Conservation (phyloP, 2,113 vertebrate species). For the Limnothrissa miodon region DNA sequence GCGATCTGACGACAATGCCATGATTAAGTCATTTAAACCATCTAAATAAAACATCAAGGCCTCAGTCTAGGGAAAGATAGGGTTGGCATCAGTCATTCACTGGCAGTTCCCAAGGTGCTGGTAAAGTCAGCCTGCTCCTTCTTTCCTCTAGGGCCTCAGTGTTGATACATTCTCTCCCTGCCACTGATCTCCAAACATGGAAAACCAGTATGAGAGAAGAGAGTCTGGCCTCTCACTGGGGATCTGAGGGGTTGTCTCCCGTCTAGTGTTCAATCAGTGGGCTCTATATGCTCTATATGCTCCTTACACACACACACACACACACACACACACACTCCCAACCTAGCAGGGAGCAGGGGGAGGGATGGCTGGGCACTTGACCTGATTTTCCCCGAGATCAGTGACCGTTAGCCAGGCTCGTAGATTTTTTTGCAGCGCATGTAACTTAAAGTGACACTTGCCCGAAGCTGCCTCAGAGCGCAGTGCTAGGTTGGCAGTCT, state of each 20-base stretch:
- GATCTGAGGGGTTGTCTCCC: constrained; percentile 51
- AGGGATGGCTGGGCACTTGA: constrained; percentile 73
- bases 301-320: not conserved
- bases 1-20: no score
- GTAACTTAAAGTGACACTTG: constrained; percentile 97
- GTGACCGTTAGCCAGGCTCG: constrained; percentile 86
- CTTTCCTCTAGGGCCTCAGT: constrained; percentile 17
- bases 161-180: constrained; percentile 22
- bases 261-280: constrained; percentile 58
- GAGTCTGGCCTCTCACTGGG: constrained; percentile 1
- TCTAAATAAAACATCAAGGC: no score
- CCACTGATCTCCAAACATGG: constrained; percentile 11
- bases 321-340: not conserved
- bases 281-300: not conserved
- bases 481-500: constrained; percentile 82
- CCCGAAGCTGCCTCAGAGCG: constrained; percentile 88
- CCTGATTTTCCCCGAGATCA: constrained; percentile 93
- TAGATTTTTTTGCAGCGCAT: constrained; percentile 80
- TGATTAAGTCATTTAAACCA: no score
- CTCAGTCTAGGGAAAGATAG: no score
- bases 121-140: constrained; percentile 16
- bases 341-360: constrained; percentile 42
- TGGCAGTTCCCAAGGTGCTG: not conserved
- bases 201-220: not conserved
- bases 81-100: no score